Evolutionary conservation across 2,113 vertebrate genomes (phyloP).

Genomic region (Coracopsis vasa): DNA sequence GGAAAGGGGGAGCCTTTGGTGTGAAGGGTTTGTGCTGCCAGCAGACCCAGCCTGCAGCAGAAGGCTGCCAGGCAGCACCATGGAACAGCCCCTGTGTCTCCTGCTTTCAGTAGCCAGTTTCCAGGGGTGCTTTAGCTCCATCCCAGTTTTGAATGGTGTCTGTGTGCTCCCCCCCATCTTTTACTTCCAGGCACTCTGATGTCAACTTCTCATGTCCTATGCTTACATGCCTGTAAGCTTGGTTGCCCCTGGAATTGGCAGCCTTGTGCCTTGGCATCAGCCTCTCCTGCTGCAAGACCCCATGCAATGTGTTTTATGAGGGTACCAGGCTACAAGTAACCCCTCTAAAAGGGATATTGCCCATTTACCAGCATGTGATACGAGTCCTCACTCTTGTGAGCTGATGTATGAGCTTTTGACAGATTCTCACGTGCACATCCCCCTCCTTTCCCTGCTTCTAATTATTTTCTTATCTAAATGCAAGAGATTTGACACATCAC

Average conservation of each 20-base stretch:
- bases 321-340: neutral
- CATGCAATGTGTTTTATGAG: accelerated
- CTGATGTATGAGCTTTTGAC: neutral
- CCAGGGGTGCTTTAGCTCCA: neutral
- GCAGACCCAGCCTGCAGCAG: neutral
- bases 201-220: neutral
- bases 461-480: neutral
- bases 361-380: neutral
- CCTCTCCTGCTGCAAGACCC: neutral
- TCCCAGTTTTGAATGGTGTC: neutral
- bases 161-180: neutral
- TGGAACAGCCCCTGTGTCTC: neutral
- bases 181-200: neutral
- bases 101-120: neutral
- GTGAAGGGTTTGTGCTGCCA: neutral
- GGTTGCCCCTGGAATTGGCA: neutral
- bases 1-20: neutral
- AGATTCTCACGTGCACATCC: neutral
- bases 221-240: neutral
- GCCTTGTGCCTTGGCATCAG: neutral
- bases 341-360: neutral
- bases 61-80: neutral
- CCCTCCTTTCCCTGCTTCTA: neutral
- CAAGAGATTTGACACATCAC: neutral
- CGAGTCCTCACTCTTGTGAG: neutral